These are phyloP conservation scores for Luperina nickerlii DNA, from an alignment of 2,888 invertebrate species.

Conservation along the genomic window DNA sequence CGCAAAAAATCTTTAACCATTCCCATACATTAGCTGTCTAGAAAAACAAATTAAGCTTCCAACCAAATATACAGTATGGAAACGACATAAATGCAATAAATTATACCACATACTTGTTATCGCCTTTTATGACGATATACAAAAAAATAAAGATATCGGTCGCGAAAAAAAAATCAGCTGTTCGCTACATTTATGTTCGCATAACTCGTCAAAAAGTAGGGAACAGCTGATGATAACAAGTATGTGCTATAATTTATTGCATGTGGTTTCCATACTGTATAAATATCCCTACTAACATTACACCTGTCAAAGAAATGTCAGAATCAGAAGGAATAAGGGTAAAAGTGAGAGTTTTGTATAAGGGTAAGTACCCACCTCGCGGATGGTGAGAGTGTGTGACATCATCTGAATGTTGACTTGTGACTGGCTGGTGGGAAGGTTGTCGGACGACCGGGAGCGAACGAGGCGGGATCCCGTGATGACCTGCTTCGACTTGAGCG, in stretches of 20 bases:
- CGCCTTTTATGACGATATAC: too few relatives aligned
- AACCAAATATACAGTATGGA: constrained; percentile 29
- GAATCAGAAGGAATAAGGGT: constrained; percentile 45
- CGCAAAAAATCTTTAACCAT: constrained; percentile 30
- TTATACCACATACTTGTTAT: too few relatives aligned
- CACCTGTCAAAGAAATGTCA: constrained; percentile 60
- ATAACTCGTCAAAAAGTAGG: too few relatives aligned
- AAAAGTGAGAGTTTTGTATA: constrained; percentile 12
- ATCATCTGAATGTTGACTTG: constrained; percentile 98
- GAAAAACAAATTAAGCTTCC: constrained; percentile 42
- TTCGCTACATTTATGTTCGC: too few relatives aligned
- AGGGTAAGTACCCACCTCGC: constrained; percentile 93
- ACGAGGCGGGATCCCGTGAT: constrained; percentile 94
- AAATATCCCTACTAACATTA: constrained; percentile 42
- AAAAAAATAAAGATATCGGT: too few relatives aligned
- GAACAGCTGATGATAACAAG: too few relatives aligned
- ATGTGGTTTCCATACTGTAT: too few relatives aligned
- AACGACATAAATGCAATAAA: too few relatives aligned
- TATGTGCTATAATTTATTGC: too few relatives aligned
- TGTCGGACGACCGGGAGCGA: constrained; percentile 96
- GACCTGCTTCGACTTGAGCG: constrained; percentile 96
- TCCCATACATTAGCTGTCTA: constrained; percentile 44
- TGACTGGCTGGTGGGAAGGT: constrained; percentile 97
- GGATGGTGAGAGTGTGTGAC: constrained; percentile 97
- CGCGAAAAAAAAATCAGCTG: too few relatives aligned